Conservation (phyloP, 1,140 invertebrate species). For the Magallana ariakensis region DNA sequence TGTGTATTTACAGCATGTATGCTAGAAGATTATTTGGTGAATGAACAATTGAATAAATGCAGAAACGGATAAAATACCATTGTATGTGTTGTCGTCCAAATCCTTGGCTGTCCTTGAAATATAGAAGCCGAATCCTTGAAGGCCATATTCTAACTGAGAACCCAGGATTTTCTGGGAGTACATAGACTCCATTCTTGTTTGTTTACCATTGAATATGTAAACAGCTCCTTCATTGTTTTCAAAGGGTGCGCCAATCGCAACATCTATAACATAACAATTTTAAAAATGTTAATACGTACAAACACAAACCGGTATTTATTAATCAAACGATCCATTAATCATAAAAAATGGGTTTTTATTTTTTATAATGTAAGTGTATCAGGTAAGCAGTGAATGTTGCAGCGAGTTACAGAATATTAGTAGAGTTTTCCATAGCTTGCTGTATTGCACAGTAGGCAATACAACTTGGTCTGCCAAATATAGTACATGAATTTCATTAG, state of each 20-base stretch:
- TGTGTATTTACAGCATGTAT: too few species aligned
- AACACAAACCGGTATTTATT: not conserved
- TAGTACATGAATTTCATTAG: too few species aligned
- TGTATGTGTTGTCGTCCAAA: slow-evolving; percentile 12
- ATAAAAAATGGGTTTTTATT: too few species aligned
- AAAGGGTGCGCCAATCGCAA: not conserved
- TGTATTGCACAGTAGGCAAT: too few species aligned
- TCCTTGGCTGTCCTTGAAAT: slow-evolving; percentile 6
- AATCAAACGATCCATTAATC: not conserved
- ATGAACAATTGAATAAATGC: too few species aligned
- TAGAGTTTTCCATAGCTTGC: too few species aligned
- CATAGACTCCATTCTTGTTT: not conserved
- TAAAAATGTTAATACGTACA: not conserved
- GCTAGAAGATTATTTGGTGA: too few species aligned
- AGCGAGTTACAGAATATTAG: too few species aligned
- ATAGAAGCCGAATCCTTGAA: slow-evolving; percentile 2
- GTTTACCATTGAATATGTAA: not conserved
- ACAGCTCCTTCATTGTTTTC: not conserved
- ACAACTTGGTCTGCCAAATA: too few species aligned
- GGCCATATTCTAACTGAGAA: not conserved
- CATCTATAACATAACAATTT: not conserved
- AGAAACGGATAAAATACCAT: not conserved
- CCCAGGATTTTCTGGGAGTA: slow-evolving; percentile 4
- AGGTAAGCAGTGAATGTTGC: too few species aligned
- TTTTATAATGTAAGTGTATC: too few species aligned